Percentiles rank a stretch among this genome's conserved stretches.
Conservation (phyloP, 2,797 vertebrate genomes). For the Labeo calbasu region DNA sequence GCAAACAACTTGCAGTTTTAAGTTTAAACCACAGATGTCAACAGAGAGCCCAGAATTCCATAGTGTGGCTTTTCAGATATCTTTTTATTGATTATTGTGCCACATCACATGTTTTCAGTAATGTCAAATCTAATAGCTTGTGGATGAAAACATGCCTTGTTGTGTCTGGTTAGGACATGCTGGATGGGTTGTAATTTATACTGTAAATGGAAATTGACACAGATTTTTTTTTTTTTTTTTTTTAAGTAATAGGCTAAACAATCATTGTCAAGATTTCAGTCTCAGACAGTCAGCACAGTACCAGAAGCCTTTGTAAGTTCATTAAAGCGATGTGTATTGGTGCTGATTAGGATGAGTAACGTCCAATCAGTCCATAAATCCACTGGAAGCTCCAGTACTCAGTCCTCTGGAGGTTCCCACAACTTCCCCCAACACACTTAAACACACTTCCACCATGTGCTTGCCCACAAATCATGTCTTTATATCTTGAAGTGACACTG, state of each 20-base stretch:
- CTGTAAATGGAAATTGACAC: background rate
- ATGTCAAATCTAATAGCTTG: background rate
- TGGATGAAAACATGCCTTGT: background rate
- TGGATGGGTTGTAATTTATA: background rate
- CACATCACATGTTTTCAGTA: background rate
- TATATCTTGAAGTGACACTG: slow-evolving; percentile 69
- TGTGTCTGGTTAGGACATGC: background rate
- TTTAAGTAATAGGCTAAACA: background rate
- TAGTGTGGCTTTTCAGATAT: background rate
- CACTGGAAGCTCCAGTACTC: slow-evolving; percentile 56
- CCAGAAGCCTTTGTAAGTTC: slow-evolving; percentile 24
- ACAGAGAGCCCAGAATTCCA: background rate
- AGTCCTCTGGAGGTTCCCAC: slow-evolving; percentile 61
- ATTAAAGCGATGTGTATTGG: slow-evolving; percentile 1
- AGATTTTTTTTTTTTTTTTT: too few species aligned
- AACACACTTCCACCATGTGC: slow-evolving; percentile 45
- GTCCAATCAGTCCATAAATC: slow-evolving; percentile 63
- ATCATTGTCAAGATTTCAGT: background rate
- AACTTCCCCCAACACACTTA: slow-evolving; percentile 58
- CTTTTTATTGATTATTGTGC: background rate
- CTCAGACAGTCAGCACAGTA: background rate
- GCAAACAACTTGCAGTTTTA: background rate
- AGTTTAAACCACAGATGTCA: background rate
- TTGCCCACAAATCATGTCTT: slow-evolving; percentile 74
- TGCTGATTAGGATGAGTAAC: slow-evolving; percentile 44